These are phyloP conservation scores for Amphiduros pacificus DNA, from an alignment of 2,888 invertebrate genomes.

Conservation along the genomic window DNA sequence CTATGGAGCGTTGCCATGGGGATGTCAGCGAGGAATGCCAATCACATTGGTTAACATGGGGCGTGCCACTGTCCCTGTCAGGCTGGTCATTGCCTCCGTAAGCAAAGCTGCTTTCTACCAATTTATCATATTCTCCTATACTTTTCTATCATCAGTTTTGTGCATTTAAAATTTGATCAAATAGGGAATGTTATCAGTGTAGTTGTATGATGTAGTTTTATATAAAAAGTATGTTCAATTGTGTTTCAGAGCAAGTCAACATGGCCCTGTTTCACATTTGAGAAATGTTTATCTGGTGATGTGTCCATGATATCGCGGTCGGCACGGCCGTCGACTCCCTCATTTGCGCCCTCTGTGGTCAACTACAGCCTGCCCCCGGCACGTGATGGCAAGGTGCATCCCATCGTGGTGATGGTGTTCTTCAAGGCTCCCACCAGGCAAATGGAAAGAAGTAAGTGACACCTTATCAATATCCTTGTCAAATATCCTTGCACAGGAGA, in stretches of 20 bases:
- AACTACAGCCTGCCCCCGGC: slow-evolving; percentile 37
- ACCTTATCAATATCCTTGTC: too few relatives aligned
- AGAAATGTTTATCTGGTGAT: slow-evolving; percentile 34
- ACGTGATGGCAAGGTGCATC: slow-evolving; percentile 9
- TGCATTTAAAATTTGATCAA: neutral
- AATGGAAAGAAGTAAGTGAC: slow-evolving; percentile 25
- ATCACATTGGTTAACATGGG: slow-evolving; percentile 41
- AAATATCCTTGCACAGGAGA: too few relatives aligned
- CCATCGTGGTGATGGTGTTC: slow-evolving; percentile 34
- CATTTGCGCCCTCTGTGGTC: slow-evolving; percentile 36
- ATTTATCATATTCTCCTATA: neutral
- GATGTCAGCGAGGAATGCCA: slow-evolving; percentile 34
- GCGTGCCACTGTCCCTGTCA: slow-evolving; percentile 39
- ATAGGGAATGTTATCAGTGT: neutral
- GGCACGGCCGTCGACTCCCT: slow-evolving; percentile 32
- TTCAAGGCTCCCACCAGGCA: slow-evolving; percentile 41
- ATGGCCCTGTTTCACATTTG: slow-evolving; percentile 49
- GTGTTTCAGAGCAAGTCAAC: slow-evolving; percentile 21
- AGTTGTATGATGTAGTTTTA: neutral
- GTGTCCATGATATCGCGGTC: slow-evolving; percentile 39
- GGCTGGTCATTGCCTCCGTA: slow-evolving; percentile 42
- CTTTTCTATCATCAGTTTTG: neutral
- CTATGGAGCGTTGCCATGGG: slow-evolving; percentile 47
- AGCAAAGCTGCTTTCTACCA: slow-evolving; percentile 19
- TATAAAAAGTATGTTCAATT: neutral